phyloP scores from a whole-genome alignment of 2,113 vertebrate genomes.

The Neolamprologus longior region DNA sequence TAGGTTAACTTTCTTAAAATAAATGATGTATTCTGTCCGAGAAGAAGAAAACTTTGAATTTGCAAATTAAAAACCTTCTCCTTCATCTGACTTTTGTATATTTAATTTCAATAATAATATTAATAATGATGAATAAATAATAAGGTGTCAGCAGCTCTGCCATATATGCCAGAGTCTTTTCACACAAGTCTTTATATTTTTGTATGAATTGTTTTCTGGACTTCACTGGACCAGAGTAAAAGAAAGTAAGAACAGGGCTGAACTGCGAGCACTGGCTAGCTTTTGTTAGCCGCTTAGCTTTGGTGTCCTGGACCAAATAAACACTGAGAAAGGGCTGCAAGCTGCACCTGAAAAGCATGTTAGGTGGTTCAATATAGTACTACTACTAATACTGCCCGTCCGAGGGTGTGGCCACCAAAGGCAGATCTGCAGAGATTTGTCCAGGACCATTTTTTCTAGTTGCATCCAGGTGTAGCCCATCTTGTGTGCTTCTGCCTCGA shows the following conservation, averaged over 20 bases:
- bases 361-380: fast-evolving
- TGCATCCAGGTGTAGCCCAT: neutral
- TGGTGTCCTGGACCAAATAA: neutral
- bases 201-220: neutral
- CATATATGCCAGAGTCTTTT: neutral
- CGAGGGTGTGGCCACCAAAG: fast-evolving
- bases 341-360: neutral
- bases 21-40: neutral
- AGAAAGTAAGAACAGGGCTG: fast-evolving
- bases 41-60: neutral
- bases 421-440: neutral
- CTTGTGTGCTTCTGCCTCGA: neutral
- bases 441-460: neutral
- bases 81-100: fast-evolving
- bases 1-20: neutral
- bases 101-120: neutral
- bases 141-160: neutral
- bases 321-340: fast-evolving
- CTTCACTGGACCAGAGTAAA: neutral
- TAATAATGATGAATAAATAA: neutral
- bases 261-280: neutral
- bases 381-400: fast-evolving
- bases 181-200: fast-evolving
- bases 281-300: fast-evolving
- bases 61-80: neutral